Evolutionary conservation across 2,797 vertebrate species (phyloP).

Genomic region (Tapera naevia): DNA sequence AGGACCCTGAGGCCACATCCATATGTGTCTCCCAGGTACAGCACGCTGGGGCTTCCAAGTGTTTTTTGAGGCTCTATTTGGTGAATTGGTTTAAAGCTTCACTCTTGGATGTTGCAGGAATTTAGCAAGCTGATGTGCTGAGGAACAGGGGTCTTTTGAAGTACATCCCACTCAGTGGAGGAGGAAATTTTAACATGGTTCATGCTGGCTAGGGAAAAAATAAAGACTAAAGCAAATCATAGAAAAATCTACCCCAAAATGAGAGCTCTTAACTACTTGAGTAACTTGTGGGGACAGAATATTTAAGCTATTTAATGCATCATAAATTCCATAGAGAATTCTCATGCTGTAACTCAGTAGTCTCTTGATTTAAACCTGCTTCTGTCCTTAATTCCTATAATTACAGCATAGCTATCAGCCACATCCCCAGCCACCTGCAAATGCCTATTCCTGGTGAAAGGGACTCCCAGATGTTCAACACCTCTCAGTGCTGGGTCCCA

Average conservation of each 20-base stretch:
- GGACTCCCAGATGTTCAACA: constrained; percentile 30
- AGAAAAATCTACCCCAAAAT: not conserved
- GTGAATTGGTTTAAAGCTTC: not conserved
- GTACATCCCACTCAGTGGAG: fast-evolving
- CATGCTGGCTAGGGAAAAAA: not conserved
- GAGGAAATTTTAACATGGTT: not conserved
- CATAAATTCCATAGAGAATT: not conserved
- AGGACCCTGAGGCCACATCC: not conserved
- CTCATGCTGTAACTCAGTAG: not conserved
- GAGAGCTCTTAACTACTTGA: not conserved
- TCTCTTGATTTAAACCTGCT: not conserved
- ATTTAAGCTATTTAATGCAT: constrained; percentile 13
- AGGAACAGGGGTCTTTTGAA: not conserved
- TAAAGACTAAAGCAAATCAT: not conserved
- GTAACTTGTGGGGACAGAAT: not conserved
- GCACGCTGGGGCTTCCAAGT: not conserved
- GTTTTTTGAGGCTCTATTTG: not conserved
- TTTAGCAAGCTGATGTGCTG: not conserved
- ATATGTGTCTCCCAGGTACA: fast-evolving
- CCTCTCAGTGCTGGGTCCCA: not conserved
- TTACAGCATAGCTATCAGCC: not conserved
- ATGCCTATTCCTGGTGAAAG: not conserved
- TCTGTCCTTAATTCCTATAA: not conserved
- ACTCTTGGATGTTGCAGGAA: not conserved
- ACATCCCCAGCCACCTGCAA: constrained; percentile 50